phyloP scores from a whole-genome alignment of 1,140 invertebrate genomes.

The Drosophila busckii region DNA sequence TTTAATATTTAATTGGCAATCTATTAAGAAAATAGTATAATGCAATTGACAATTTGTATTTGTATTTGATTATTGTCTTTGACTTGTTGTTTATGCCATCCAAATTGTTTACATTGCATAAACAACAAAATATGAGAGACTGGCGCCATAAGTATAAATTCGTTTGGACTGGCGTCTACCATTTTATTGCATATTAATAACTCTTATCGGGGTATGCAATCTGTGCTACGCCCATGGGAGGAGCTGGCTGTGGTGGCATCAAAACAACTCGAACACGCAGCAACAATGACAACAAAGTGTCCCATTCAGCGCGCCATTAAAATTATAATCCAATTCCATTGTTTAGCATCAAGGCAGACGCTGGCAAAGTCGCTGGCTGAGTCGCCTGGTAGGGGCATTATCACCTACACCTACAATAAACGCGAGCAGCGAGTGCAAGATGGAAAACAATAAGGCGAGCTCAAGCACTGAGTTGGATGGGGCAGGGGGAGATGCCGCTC shows the following conservation, averaged over 20 bases:
- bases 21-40: too few relatives aligned
- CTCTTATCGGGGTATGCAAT: constrained; percentile 39
- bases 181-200: constrained; percentile 62
- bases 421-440: background rate
- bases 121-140: too few relatives aligned
- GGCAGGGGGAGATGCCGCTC: constrained; percentile 17
- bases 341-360: constrained; percentile 32
- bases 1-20: constrained; percentile 1
- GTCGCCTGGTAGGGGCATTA: constrained; percentile 62
- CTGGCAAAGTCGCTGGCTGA: background rate
- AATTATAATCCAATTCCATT: constrained; percentile 76
- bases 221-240: constrained; percentile 22
- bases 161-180: constrained; percentile 4
- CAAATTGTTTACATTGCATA: constrained; percentile 59
- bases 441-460: constrained; percentile 29
- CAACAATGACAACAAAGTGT: constrained; percentile 13
- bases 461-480: too few relatives aligned
- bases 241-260: constrained; percentile 1
- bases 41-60: background rate
- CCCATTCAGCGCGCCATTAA: constrained; percentile 16
- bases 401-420: constrained; percentile 61
- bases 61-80: constrained; percentile 12
- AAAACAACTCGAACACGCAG: constrained; percentile 56
- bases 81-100: constrained; percentile 19
- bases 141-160: constrained; percentile 44